These are phyloP conservation scores for Saguinus midas DNA, from an alignment of 2,113 vertebrate species.

Conservation along the genomic window DNA sequence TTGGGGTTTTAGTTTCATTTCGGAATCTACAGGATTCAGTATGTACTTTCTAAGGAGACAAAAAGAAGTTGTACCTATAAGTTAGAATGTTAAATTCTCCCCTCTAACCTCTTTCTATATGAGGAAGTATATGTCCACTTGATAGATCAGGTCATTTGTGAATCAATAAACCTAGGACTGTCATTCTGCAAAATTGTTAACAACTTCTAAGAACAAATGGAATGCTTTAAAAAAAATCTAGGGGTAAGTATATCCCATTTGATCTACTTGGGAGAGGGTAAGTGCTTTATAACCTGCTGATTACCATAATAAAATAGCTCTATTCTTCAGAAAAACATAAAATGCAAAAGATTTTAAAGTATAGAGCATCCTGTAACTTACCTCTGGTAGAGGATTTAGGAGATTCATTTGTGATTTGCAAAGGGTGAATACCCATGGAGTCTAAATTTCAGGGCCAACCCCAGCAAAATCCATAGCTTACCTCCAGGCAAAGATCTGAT, in stretches of 20 bases:
- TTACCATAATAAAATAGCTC: constrained; percentile 49
- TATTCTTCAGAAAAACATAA: constrained; percentile 28
- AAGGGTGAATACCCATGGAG: background rate
- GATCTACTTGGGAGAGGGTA: constrained; percentile 9
- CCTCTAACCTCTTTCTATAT: background rate
- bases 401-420: background rate
- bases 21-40: background rate
- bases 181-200: constrained; percentile 39
- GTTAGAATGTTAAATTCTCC: background rate
- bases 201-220: constrained; percentile 42
- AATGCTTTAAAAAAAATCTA: constrained; percentile 10
- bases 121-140: background rate
- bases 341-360: background rate
- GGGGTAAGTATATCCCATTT: constrained; percentile 7
- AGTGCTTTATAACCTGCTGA: constrained; percentile 26
- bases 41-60: background rate
- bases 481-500: background rate
- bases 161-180: background rate
- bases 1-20: background rate
- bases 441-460: background rate
- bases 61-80: background rate
- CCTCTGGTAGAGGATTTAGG: background rate
- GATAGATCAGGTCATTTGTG: background rate
- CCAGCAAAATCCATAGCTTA: background rate
- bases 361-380: background rate